These are phyloP conservation scores for Caenorhabditis sinica DNA, from an alignment of 2,888 invertebrate genomes.

Conservation along the genomic window DNA sequence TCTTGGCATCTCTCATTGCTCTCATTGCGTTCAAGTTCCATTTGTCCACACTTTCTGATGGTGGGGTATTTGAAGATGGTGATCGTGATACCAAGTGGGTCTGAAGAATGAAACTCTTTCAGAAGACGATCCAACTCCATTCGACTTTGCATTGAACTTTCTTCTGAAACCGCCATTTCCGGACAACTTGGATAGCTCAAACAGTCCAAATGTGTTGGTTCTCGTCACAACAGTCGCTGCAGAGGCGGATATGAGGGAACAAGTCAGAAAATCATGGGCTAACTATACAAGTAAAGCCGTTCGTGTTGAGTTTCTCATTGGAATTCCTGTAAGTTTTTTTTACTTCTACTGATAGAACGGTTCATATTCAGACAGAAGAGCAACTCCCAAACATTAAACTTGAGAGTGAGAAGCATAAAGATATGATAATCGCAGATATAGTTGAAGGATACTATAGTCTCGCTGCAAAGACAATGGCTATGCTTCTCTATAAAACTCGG, in stretches of 20 bases:
- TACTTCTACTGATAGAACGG: background rate
- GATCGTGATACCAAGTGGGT: background rate
- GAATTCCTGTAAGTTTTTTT: slow-evolving; percentile 48
- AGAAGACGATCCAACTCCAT: slow-evolving; percentile 58
- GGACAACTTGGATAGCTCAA: background rate
- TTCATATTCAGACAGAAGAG: slow-evolving; percentile 11
- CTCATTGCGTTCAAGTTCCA: slow-evolving; percentile 52
- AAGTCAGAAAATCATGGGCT: slow-evolving; percentile 69
- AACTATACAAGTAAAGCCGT: slow-evolving; percentile 56
- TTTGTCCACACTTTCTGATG: slow-evolving; percentile 36
- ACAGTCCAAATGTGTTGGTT: slow-evolving; percentile 33
- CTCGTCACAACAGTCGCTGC: slow-evolving; percentile 57
- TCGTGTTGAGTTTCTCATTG: slow-evolving; percentile 69
- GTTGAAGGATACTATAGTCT: slow-evolving; percentile 72
- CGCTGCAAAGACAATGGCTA: slow-evolving; percentile 72
- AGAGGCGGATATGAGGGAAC: slow-evolving; percentile 57
- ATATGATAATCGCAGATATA: slow-evolving; percentile 66
- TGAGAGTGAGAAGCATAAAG: slow-evolving; percentile 59
- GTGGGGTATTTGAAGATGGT: slow-evolving; percentile 54
- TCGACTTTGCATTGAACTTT: slow-evolving; percentile 52
- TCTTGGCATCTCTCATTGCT: slow-evolving; percentile 47
- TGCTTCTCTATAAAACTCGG: slow-evolving; percentile 69
- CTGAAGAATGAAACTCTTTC: slow-evolving; percentile 8
- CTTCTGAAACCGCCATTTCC: slow-evolving; percentile 29
- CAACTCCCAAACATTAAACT: slow-evolving; percentile 7